Percentiles rank a stretch among this genome's conserved stretches.
These are phyloP conservation scores for Elachura formosa DNA, from an alignment of 2,113 vertebrate genomes.

Conservation along the genomic window DNA sequence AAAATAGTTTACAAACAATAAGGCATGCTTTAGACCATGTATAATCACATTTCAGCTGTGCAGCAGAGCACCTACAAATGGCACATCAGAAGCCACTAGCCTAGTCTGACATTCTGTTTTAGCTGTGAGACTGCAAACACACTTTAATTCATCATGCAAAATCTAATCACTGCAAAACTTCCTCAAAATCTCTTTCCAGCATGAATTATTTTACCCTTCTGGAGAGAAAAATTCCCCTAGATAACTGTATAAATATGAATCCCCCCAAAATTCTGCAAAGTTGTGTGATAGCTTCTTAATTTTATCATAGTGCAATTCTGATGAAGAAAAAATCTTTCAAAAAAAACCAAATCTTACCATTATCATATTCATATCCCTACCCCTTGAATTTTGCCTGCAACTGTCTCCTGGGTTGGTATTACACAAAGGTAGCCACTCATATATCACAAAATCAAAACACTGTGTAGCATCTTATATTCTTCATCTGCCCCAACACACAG, in stretches of 20 bases:
- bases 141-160: not conserved
- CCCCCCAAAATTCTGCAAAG: not conserved
- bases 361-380: not conserved
- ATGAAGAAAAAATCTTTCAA: too few relatives aligned
- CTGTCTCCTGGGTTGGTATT: not conserved
- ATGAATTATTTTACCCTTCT: not conserved
- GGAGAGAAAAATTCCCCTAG: not conserved
- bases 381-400: not conserved
- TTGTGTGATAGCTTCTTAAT: not conserved
- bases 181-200: not conserved
- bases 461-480: not conserved
- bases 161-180: not conserved
- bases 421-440: not conserved
- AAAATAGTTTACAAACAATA: not conserved
- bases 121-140: not conserved
- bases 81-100: not conserved
- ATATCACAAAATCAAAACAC: not conserved
- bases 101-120: not conserved
- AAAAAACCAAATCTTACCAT: not conserved
- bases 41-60: not conserved
- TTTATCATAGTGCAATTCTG: not conserved
- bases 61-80: not conserved
- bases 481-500: not conserved
- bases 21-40: not conserved
- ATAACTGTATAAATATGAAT: not conserved